Evolutionary conservation across 2,888 invertebrate genomes (phyloP), one percentile per base, ranked within the genome.

Genomic region (Aspidiotus destructor): DNA sequence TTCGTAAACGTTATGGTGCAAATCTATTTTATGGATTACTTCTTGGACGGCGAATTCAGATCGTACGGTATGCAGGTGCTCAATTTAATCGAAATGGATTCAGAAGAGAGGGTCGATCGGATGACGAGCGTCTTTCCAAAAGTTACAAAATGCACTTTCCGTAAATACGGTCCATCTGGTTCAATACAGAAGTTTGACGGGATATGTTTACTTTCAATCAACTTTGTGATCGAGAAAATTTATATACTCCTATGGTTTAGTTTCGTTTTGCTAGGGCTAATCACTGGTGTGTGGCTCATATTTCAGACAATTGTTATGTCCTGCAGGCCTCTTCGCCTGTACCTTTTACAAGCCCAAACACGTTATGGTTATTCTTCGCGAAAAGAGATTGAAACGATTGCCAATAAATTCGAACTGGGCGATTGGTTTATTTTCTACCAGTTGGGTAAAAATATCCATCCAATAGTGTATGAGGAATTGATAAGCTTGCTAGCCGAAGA

Each of bases 381-480:
- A 83, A 85, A 0, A 86, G 86, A 92, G 75, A 86, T 92, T 71
- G 87, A 90, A 75, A 79, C 81, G 28, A 88, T 93, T 73, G 84
- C 88, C n/a, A 83, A 85, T 73, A 85, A 85, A 75, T 86, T 90
- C 77, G 88, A 90, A 76, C 89, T 92, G 74, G 92, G 91, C 7
- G 93, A 93, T 78, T 93, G 93, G 92, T 92, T 92, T 79, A 85
- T 93, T 73, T 83, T 94, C 42, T 91, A 91, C 79, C 90, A 92
- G 77, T 83, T 94, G 73, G 90, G 92, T 70, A 92, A 92, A 80
- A 93, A 93, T 79, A 92, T 93, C 77, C 92, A 93, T 78, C 91
- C 92, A 41, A 81, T 92, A 68, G 87, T 92, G 76, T 93, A 89
- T 78, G 89, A 89, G 76, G 92, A 93, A 78, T 82, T 92, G 73